phyloP scores from a whole-genome alignment of 1,140 invertebrate genomes.

The Homalodisca vitripennis region DNA sequence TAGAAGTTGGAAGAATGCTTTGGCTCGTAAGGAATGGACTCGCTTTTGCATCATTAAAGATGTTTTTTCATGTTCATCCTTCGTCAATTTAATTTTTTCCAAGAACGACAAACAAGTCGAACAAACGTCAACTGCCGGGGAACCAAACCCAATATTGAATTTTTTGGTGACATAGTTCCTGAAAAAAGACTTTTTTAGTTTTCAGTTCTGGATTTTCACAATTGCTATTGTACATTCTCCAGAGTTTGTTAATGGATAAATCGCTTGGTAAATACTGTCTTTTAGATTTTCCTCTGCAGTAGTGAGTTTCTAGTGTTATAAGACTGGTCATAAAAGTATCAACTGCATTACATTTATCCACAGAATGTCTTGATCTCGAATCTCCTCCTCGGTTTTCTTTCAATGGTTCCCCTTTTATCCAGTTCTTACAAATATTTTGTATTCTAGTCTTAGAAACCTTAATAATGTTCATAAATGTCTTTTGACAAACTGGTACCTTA shows the following conservation, averaged over 20 bases:
- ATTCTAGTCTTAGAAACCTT: neutral
- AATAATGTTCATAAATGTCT: slow-evolving; percentile 16
- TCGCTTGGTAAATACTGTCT: neutral
- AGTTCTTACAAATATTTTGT: slow-evolving; percentile 6
- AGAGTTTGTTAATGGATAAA: neutral
- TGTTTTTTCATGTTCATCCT: neutral
- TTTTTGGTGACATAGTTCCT: neutral
- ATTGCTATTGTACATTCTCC: neutral
- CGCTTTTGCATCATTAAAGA: slow-evolving; percentile 10
- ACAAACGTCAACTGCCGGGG: slow-evolving; percentile 22
- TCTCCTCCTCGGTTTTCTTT: slow-evolving; percentile 1
- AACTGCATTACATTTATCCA: neutral
- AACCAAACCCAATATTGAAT: slow-evolving; percentile 37
- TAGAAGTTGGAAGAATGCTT: neutral
- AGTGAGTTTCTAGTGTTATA: neutral
- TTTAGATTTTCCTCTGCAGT: neutral
- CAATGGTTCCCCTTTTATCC: neutral
- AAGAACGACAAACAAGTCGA: neutral
- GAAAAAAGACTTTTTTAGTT: neutral
- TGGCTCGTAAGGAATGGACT: neutral
- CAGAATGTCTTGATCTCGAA: neutral
- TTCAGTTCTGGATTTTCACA: neutral
- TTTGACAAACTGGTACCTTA: slow-evolving; percentile 14
- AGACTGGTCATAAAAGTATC: neutral
- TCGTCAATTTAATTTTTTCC: slow-evolving; percentile 9